These are phyloP conservation scores for Lycaon pictus DNA, from an alignment of 2,113 vertebrate genomes.

Conservation along the genomic window DNA sequence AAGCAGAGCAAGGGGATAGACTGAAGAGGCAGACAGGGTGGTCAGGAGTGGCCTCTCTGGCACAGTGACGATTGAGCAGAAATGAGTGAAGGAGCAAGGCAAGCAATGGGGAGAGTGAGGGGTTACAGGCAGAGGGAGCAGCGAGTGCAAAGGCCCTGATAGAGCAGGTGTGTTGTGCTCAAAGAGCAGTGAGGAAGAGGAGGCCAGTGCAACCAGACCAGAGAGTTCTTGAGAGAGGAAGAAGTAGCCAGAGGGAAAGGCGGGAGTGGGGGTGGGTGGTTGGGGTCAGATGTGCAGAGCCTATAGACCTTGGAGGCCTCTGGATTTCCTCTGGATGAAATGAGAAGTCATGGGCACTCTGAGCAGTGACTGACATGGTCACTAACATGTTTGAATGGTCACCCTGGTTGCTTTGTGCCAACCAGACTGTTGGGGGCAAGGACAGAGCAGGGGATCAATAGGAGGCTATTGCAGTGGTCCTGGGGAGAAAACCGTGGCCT, in stretches of 20 bases:
- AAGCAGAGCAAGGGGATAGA: not conserved
- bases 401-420: not conserved
- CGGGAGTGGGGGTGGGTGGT: not conserved
- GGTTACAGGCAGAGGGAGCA: not conserved
- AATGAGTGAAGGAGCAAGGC: not conserved
- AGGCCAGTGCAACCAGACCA: not conserved
- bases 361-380: not conserved
- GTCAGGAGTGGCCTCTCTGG: not conserved
- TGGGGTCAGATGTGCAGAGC: not conserved
- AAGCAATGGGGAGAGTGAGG: fast-evolving
- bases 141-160: not conserved
- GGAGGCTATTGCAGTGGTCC: not conserved
- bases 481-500: not conserved
- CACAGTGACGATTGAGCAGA: not conserved
- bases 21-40: not conserved
- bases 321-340: not conserved
- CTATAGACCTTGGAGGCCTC: not conserved
- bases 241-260: not conserved
- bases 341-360: not conserved
- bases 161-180: not conserved
- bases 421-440: not conserved
- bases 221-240: not conserved
- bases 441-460: not conserved
- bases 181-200: not conserved
- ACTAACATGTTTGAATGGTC: not conserved